Conservation (phyloP, 2,113 vertebrate genomes). For the Rhegmatorhina hoffmannsi region DNA sequence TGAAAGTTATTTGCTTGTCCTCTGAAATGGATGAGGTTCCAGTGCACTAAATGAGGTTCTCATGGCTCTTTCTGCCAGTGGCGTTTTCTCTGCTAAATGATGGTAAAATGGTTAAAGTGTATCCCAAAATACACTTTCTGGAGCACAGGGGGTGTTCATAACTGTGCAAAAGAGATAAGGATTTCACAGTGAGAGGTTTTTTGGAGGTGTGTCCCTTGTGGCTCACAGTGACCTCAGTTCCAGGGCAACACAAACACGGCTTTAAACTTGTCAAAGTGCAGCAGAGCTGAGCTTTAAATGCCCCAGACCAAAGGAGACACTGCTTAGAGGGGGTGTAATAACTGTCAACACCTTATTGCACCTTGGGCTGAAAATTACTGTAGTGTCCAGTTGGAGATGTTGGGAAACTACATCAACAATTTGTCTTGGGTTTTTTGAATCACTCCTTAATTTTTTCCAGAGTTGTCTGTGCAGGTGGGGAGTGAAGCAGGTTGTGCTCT, state of each 20-base stretch:
- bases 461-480: not conserved
- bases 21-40: not conserved
- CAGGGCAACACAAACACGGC: not conserved
- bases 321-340: not conserved
- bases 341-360: not conserved
- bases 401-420: not conserved
- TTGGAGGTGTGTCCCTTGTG: not conserved
- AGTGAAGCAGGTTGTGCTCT: not conserved
- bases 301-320: not conserved
- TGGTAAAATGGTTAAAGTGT: not conserved
- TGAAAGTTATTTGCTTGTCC: not conserved
- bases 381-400: not conserved
- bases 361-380: not conserved
- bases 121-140: accelerated
- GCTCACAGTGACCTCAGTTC: not conserved
- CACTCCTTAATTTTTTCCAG: accelerated
- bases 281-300: not conserved
- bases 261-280: not conserved
- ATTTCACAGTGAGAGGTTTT: not conserved
- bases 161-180: not conserved
- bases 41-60: not conserved
- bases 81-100: not conserved
- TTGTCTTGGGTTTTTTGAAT: not conserved
- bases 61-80: not conserved
- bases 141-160: not conserved